Base-by-base conservation (phyloP, 2,888 invertebrate species). In the Phania funesta region DNA sequence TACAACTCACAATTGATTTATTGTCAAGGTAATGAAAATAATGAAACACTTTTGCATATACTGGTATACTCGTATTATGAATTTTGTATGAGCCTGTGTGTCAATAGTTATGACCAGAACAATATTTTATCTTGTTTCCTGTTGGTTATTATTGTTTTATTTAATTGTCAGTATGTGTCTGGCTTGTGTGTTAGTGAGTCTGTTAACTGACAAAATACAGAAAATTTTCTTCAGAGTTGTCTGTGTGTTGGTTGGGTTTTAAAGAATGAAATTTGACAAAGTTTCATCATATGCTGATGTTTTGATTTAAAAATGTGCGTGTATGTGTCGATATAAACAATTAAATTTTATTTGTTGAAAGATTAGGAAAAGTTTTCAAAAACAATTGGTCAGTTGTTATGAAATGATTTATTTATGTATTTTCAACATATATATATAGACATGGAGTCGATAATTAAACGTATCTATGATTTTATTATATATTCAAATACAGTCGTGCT, bases 1-100 rank as follows among this genome's bases (percentile, higher is more conserved):
- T 32, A 26, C 65, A 71, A 79, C 58, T 79, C 73, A 54, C 79
- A 67, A 52, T 48, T 78, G 71, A 78, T 78, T 78, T 78, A 71
- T 71, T 65, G 65, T 78, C 9, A 50, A 48, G 54, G 62, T 77
- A 77, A 64, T 70, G 77, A 56, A 77, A 68, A 62, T 64, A 70
- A 70, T 77, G 52, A 64, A 70, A 77, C 3, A 54, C 38, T 60
- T 54, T 77, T 38, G 8, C 26, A 44, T 68, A 22, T 3, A 8
- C n/a, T n/a, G n/a, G n/a, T n/a, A n/a, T n/a, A n/a, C n/a, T n/a
- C n/a, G n/a, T n/a, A n/a, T n/a, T n/a, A 9, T 52, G 18, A 0
- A 32, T 22, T 35, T 1, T 50, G 11, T n/a, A 4, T 52, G 16
- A 13, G 13, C 4, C 1, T 29, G 16, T 50, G 7, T 11, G 35